Conservation (phyloP, 2,113 vertebrate species). For the Collichthys lucidus region DNA sequence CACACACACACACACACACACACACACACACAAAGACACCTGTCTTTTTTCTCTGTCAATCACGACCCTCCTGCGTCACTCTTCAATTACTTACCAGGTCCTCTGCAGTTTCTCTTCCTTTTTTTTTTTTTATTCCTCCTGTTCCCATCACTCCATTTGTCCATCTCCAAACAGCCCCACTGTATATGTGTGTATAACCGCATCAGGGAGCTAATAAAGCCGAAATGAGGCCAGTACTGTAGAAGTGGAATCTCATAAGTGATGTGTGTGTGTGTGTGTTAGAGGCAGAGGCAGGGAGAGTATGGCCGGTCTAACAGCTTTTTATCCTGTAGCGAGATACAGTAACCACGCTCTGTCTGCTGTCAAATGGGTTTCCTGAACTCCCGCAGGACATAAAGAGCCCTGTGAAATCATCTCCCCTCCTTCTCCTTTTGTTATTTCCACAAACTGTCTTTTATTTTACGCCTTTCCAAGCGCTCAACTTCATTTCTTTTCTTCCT, state of each 20-base stretch:
- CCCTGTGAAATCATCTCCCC: conserved; percentile 49
- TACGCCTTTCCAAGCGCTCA: conserved; percentile 37
- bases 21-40: conserved; percentile 39
- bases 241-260: conserved; percentile 59
- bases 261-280: conserved; percentile 21
- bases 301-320: conserved; percentile 60
- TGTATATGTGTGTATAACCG: conserved; percentile 67
- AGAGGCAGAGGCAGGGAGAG: conserved; percentile 18
- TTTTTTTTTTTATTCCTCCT: conserved; percentile 15
- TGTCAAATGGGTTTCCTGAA: conserved; percentile 75
- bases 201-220: conserved; percentile 76
- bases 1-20: conserved; percentile 27
- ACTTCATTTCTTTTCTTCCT: conserved; percentile 13
- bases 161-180: conserved; percentile 58
- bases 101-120: not conserved
- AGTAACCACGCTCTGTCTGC: conserved; percentile 71
- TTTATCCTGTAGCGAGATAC: conserved; percentile 72
- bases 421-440: conserved; percentile 37
- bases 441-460: conserved; percentile 35
- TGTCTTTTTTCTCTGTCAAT: conserved; percentile 53
- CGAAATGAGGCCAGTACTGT: conserved; percentile 70
- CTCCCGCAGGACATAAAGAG: conserved; percentile 61
- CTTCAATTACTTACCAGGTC: conserved; percentile 57
- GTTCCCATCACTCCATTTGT: conserved; percentile 65
- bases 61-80: conserved; percentile 41